Evolutionary conservation across 2,113 vertebrate genomes (phyloP), one percentile per base, ranked within the genome.

Genomic region (Mugil cephalus): DNA sequence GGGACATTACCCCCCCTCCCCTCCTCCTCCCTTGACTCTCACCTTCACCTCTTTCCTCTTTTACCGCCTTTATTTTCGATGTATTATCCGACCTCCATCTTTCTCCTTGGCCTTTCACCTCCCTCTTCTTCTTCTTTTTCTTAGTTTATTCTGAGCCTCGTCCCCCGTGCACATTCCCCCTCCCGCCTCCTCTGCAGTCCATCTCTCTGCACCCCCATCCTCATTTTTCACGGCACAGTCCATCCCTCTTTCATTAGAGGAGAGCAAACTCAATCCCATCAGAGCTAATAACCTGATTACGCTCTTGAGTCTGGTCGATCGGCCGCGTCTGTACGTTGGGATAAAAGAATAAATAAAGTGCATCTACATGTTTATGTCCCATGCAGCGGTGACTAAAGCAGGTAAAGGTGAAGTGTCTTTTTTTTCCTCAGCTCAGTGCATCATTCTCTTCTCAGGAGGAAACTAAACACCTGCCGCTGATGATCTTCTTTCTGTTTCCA

Each of bases 181-280:
- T 14, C 17, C 12, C 40, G 42, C 53, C 67, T 48, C 52, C 43
- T 69, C 17, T 30, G 8, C 34, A 45, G 52, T 69, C 73, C 46
- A 75, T 72, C 74, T 74, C 19, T 60, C 66, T 34, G 12, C 34
- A 14, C 15, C n/a, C 69, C 8, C 18, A 7, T 14, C 43, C 47
- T 14, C 6, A 0, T 45, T 54, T 42, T 46, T 79, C 61, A 67
- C 64, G 46, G 17, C 48, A 60, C 42, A 15, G 47, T 84, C 56
- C 80, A 83, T 84, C 74, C 79, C 52, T 46, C 71, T 85, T 88
- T 86, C 84, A 83, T 82, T 85, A 87, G 39, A 72, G 13, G 38
- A 86, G 65, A 83, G 67, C 65, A 80, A 82, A 91, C 76, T 76
- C 80, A 76, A 87, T 87, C 67, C 66, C 69, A 85, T 81, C 75